Evolutionary conservation across 1,140 invertebrate genomes (phyloP).

Genomic region (Dendrolimus kikuchii): DNA sequence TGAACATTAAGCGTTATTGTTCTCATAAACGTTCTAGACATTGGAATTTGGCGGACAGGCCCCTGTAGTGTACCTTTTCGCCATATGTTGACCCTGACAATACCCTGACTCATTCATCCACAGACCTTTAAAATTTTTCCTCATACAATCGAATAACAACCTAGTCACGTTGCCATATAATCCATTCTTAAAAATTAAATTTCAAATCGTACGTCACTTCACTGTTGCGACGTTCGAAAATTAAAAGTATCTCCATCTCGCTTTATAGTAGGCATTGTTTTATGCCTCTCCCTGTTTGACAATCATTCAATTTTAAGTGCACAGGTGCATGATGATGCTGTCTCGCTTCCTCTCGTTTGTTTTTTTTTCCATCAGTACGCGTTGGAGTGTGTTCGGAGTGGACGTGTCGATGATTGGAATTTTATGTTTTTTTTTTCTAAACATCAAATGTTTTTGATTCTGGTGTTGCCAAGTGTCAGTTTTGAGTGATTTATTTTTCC

Average conservation of each 20-base stretch:
- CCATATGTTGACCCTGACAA: conserved; percentile 67
- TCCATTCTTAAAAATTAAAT: conserved; percentile 2
- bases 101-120: conserved; percentile 24
- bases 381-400: neutral
- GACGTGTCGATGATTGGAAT: too few species aligned
- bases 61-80: conserved; percentile 32
- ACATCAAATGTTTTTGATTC: conserved; percentile 12
- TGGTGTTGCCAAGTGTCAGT: conserved; percentile 23
- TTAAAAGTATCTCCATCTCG: conserved; percentile 24
- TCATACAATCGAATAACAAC: conserved; percentile 4
- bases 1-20: too few species aligned
- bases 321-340: conserved; percentile 44
- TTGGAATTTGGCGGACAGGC: conserved; percentile 45
- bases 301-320: conserved; percentile 58
- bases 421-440: too few species aligned
- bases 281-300: conserved; percentile 40
- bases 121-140: conserved; percentile 10
- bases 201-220: neutral
- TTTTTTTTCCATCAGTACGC: conserved; percentile 33
- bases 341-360: conserved; percentile 38
- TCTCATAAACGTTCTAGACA: neutral
- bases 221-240: conserved; percentile 3
- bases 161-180: neutral
- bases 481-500: conserved; percentile 11
- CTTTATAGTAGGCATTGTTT: conserved; percentile 52